Conservation (phyloP, 64 coral and sea anemone species). For the Orbicella faveolata region DNA sequence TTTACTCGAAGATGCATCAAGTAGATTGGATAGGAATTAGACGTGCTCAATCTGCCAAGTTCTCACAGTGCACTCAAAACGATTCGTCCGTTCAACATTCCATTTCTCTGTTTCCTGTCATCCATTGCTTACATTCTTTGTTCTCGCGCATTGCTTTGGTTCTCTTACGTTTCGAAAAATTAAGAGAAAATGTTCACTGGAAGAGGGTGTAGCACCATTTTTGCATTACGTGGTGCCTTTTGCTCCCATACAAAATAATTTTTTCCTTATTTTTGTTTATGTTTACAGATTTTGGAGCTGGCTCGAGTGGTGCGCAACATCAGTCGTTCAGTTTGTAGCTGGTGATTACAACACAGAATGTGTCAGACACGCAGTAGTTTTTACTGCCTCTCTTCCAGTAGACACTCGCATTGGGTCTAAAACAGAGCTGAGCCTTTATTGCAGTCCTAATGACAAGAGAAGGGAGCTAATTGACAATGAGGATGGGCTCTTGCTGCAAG, state of each 20-base stretch:
- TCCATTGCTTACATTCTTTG: too few species aligned
- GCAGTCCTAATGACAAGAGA: not conserved
- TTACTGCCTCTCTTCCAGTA: not conserved
- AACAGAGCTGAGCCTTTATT: not conserved
- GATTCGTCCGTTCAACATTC: too few species aligned
- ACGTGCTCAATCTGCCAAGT: too few species aligned
- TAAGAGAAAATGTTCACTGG: too few species aligned
- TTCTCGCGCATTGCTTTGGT: not conserved
- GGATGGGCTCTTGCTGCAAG: not conserved
- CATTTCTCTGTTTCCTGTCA: too few species aligned
- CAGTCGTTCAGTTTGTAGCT: not conserved
- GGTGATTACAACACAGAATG: not conserved
- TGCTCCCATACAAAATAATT: too few species aligned
- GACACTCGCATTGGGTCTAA: not conserved
- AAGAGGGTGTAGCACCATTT: too few species aligned
- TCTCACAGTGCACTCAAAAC: too few species aligned
- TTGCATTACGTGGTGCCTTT: too few species aligned
- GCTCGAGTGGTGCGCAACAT: not conserved
- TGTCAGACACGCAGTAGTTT: not conserved
- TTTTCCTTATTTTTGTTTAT: not conserved
- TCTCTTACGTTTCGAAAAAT: too few species aligned
- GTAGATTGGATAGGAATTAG: too few species aligned
- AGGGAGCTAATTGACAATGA: not conserved
- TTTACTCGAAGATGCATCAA: too few species aligned
- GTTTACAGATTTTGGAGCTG: not conserved